phyloP scores from a whole-genome alignment of 1,140 invertebrate genomes.

The Drosophila dunni region DNA sequence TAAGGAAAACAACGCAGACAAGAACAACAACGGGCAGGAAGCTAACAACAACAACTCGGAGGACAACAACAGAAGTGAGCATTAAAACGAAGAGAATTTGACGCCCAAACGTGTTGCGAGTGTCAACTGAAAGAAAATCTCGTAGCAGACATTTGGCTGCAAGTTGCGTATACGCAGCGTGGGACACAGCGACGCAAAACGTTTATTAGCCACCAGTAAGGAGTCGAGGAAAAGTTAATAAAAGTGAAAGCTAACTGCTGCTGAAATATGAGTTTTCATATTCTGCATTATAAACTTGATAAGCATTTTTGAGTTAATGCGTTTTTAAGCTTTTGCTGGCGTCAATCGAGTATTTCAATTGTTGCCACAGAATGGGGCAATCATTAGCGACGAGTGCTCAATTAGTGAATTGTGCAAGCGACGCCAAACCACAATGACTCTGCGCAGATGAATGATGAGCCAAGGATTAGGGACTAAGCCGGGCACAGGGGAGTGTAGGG shows the following conservation, averaged over 20 bases:
- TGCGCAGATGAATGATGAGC: conserved; percentile 21
- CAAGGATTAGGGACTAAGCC: neutral
- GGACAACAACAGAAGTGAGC: conserved; percentile 13
- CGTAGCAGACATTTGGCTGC: conserved; percentile 75
- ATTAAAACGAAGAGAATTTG: conserved; percentile 49
- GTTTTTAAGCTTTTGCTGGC: conserved; percentile 51
- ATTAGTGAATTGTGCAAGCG: conserved; percentile 68
- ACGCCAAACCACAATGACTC: conserved; percentile 44
- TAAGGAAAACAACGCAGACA: conserved; percentile 19
- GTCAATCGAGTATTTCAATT: conserved; percentile 29
- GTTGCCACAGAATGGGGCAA: conserved; percentile 5
- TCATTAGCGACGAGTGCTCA: conserved; percentile 59
- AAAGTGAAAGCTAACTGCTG: neutral
- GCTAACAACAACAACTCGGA: conserved; percentile 6
- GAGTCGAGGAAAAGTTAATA: neutral
- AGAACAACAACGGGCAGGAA: conserved; percentile 5
- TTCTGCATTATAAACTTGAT: neutral
- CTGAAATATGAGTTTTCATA: conserved; percentile 2
- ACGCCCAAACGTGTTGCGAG: conserved; percentile 58
- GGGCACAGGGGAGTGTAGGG: neutral
- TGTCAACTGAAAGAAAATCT: conserved; percentile 72
- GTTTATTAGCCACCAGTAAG: conserved; percentile 55
- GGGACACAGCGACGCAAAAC: conserved; percentile 43
- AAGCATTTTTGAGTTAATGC: conserved; percentile 46
- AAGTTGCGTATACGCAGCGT: conserved; percentile 77